A percentile compares a stretch with the other conserved stretches of the same genome.
Conservation (phyloP, 2,888 invertebrate genomes). For the Steromphala cineraria region DNA sequence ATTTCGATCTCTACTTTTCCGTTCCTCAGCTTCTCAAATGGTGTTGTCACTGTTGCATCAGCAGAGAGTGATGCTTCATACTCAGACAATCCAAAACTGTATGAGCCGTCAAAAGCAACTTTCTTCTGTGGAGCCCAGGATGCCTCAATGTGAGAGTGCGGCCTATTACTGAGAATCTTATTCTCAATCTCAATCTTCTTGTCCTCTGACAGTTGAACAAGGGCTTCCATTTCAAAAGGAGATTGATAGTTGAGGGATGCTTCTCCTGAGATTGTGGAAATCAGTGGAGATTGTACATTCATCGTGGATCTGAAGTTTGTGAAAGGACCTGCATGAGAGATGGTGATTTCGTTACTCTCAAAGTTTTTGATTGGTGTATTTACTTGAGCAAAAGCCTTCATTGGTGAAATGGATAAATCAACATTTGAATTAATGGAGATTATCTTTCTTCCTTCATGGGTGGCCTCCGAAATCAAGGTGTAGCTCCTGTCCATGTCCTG, state of each 20-base stretch:
- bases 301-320: slow-evolving; percentile 30
- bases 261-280: slow-evolving; percentile 26
- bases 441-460: background rate
- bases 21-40: background rate
- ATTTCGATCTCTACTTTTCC: background rate
- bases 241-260: slow-evolving; percentile 27
- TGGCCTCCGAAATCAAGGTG: background rate
- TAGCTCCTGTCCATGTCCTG: background rate
- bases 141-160: background rate
- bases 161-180: background rate
- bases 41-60: slow-evolving; percentile 1
- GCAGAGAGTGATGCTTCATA: background rate
- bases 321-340: slow-evolving; percentile 31
- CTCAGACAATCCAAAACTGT: background rate
- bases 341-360: slow-evolving; percentile 32
- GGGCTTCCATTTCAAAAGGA: slow-evolving; percentile 18
- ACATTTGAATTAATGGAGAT: background rate
- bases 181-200: slow-evolving; percentile 25
- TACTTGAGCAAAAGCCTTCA: slow-evolving; percentile 24
- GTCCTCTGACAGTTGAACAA: background rate
- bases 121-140: background rate
- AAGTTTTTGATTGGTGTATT: slow-evolving; percentile 36
- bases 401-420: slow-evolving; percentile 24
- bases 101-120: background rate
- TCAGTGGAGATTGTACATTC: slow-evolving; percentile 30